Conservation (phyloP, 2,113 vertebrate genomes). For the Pluvialis apricaria region DNA sequence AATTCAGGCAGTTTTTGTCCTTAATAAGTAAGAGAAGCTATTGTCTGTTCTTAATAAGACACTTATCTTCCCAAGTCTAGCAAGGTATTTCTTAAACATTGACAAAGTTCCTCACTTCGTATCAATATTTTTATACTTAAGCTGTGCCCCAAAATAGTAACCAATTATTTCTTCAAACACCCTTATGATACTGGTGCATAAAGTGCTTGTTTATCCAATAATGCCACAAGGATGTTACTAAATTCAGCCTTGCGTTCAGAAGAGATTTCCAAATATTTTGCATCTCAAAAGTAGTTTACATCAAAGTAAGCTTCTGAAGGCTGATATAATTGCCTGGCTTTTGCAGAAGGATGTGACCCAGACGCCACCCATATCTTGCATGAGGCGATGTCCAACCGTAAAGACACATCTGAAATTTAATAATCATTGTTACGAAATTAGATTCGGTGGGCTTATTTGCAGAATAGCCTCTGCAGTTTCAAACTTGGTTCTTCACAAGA, state of each 20-base stretch:
- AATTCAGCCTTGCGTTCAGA: neutral
- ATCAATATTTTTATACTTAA: neutral
- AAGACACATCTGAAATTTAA: neutral
- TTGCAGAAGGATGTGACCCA: neutral
- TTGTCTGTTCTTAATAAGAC: neutral
- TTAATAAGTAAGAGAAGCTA: neutral
- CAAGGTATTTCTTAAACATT: neutral
- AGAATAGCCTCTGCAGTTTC: neutral
- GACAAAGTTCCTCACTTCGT: neutral
- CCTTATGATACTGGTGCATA: neutral
- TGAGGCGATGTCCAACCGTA: too few species aligned
- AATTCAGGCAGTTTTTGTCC: neutral
- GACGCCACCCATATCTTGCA: rapidly evolving
- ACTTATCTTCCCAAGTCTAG: neutral
- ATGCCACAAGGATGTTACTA: neutral
- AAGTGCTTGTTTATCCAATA: constrained; percentile 36
- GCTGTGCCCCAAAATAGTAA: neutral
- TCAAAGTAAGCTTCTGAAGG: neutral
- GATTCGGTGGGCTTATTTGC: neutral
- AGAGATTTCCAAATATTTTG: constrained; percentile 36
- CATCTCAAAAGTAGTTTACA: neutral
- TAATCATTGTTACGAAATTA: neutral
- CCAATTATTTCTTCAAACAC: constrained; percentile 35
- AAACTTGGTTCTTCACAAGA: neutral
- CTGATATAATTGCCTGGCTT: neutral